Conservation (phyloP, 2,888 invertebrate species). For the Siphlonurus alternatus region DNA sequence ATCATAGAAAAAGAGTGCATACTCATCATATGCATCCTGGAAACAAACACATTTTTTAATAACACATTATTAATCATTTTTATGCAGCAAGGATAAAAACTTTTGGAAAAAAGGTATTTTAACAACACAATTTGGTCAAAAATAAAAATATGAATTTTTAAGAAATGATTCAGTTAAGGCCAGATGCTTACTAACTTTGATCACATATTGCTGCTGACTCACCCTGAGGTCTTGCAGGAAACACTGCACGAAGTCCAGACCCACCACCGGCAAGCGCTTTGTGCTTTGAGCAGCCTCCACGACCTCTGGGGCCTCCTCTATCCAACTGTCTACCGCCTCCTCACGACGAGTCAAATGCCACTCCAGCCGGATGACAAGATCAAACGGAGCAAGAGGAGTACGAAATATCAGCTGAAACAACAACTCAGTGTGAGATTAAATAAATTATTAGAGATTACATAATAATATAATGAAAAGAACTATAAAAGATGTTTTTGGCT, state of each 20-base stretch:
- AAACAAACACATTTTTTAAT: slow-evolving; percentile 15
- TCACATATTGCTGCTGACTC: slow-evolving; percentile 21
- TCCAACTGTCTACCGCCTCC: slow-evolving; percentile 27
- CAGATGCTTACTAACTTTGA: too few relatives aligned
- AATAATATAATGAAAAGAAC: not conserved
- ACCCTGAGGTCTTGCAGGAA: slow-evolving; percentile 63
- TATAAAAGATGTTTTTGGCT: not conserved
- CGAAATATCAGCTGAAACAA: slow-evolving; percentile 36
- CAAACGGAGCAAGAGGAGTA: slow-evolving; percentile 49
- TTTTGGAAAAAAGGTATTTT: not conserved
- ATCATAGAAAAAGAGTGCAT: slow-evolving; percentile 81
- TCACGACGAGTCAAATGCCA: slow-evolving; percentile 25
- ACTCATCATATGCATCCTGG: slow-evolving; percentile 52
- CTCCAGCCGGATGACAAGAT: slow-evolving; percentile 54
- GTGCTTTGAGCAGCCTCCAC: slow-evolving; percentile 15
- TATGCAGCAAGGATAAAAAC: not conserved
- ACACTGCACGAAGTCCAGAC: slow-evolving; percentile 53
- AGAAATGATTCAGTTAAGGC: too few relatives aligned
- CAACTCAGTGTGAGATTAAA: slow-evolving; percentile 3
- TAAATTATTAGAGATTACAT: too few relatives aligned
- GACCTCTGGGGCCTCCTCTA: slow-evolving; percentile 14
- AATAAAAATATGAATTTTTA: not conserved
- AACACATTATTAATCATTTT: not conserved
- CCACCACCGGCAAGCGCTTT: slow-evolving; percentile 46
- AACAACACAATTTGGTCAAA: slow-evolving; percentile 7